These are phyloP conservation scores for Chromoteleia sp. DNA, from an alignment of 2,888 invertebrate genomes.

Conservation along the genomic window DNA sequence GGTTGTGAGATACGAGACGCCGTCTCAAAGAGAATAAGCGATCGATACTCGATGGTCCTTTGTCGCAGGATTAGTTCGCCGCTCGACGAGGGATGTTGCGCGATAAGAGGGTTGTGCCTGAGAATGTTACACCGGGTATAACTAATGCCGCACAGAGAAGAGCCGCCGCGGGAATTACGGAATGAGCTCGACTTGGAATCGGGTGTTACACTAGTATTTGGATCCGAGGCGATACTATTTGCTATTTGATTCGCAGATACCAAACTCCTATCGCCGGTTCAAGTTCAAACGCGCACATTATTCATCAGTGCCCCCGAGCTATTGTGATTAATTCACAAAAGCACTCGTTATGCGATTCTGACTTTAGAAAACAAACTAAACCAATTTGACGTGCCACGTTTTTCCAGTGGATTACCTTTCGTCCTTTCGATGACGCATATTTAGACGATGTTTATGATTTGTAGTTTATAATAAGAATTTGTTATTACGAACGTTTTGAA, in stretches of 20 bases:
- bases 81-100: conserved; percentile 71
- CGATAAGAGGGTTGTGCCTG: conserved; percentile 64
- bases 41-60: conserved; percentile 83
- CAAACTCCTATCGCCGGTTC: conserved; percentile 22
- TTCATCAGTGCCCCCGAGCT: conserved; percentile 34
- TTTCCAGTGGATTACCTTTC: conserved; percentile 14
- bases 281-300: conserved; percentile 39
- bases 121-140: conserved; percentile 68
- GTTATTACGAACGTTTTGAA: background rate
- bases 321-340: conserved; percentile 59
- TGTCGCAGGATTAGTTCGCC: conserved; percentile 79
- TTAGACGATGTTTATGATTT: background rate
- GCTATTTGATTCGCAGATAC: conserved; percentile 56
- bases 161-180: conserved; percentile 61
- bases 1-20: conserved; percentile 76
- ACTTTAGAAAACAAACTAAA: conserved; percentile 27
- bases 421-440: background rate
- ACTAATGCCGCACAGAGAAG: conserved; percentile 56
- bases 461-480: conserved; percentile 2
- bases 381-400: conserved; percentile 29
- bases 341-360: conserved; percentile 42
- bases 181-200: conserved; percentile 66
- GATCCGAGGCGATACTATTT: conserved; percentile 39
- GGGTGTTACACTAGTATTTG: conserved; percentile 64
- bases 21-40: conserved; percentile 80